phyloP scores from a whole-genome alignment of 2,888 invertebrate species.

The Incurvaria masculella region DNA sequence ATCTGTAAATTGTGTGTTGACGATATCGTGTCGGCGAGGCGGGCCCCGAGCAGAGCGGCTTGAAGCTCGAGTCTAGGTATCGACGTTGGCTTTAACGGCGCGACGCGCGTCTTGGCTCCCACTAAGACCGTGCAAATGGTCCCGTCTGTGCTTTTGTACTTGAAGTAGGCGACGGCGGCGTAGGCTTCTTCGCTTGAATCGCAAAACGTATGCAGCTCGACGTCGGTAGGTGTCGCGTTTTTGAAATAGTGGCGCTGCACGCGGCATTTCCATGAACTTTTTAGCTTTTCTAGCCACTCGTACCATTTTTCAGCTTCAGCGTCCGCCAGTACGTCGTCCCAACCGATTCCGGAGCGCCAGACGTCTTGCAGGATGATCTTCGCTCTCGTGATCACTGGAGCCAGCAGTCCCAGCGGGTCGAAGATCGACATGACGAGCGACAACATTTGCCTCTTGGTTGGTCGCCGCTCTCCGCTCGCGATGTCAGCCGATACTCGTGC shows the following conservation, averaged over 20 bases:
- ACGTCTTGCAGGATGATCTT: constrained; percentile 1
- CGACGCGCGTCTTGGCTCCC: constrained; percentile 10
- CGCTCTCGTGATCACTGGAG: background rate
- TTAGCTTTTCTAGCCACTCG: constrained; percentile 14
- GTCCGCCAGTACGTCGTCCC: constrained; percentile 4
- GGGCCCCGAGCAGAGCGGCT: constrained; percentile 10
- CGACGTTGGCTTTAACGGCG: constrained; percentile 10
- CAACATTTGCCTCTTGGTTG: background rate
- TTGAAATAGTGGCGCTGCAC: background rate
- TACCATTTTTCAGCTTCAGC: constrained; percentile 12
- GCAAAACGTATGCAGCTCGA: constrained; percentile 12
- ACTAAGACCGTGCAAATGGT: constrained; percentile 4
- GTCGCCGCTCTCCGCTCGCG: constrained; percentile 5
- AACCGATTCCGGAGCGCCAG: constrained; percentile 1
- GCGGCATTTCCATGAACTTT: background rate
- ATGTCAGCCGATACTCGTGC: constrained; percentile 2
- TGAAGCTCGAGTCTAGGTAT: constrained; percentile 13
- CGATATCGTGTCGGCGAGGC: constrained; percentile 1
- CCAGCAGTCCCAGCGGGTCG: constrained; percentile 4
- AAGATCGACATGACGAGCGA: background rate
- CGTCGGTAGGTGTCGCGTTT: background rate
- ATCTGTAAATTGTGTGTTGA: background rate
- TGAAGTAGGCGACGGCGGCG: constrained; percentile 8
- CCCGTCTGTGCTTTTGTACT: background rate
- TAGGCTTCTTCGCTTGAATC: constrained; percentile 11